Evolutionary conservation across 2,113 vertebrate genomes (phyloP).

Genomic region (Tachysurus fulvidraco): DNA sequence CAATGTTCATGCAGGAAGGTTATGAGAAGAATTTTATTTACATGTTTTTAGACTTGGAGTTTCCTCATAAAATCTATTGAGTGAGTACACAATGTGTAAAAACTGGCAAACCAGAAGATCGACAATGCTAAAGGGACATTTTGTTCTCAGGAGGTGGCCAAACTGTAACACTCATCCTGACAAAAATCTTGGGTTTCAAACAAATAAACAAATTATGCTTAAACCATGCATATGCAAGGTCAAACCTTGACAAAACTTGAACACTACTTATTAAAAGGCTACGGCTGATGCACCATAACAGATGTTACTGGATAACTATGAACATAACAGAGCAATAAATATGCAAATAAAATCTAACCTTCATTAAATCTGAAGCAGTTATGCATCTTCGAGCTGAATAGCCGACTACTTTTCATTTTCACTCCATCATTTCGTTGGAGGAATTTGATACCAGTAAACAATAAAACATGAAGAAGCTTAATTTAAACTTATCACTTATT

Average conservation of each 20-base stretch:
- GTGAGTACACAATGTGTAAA: neutral
- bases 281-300: neutral
- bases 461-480: neutral
- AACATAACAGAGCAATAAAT: slow-evolving; percentile 7
- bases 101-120: neutral
- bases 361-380: neutral
- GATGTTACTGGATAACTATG: slow-evolving; percentile 2
- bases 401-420: neutral
- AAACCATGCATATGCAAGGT: neutral
- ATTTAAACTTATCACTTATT: neutral
- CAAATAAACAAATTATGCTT: neutral
- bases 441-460: neutral
- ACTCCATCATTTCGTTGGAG: neutral
- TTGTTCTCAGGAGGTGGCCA: neutral
- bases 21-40: slow-evolving; percentile 26
- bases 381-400: neutral
- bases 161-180: neutral
- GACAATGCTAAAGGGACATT: neutral
- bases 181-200: neutral
- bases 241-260: neutral
- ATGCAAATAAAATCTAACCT: slow-evolving; percentile 11
- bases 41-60: neutral
- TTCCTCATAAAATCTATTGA: neutral
- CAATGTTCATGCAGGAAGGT: slow-evolving; percentile 4
- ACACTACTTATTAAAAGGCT: neutral